These are phyloP conservation scores for Gerris buenoi DNA, from an alignment of 1,140 invertebrate species.

Conservation along the genomic window DNA sequence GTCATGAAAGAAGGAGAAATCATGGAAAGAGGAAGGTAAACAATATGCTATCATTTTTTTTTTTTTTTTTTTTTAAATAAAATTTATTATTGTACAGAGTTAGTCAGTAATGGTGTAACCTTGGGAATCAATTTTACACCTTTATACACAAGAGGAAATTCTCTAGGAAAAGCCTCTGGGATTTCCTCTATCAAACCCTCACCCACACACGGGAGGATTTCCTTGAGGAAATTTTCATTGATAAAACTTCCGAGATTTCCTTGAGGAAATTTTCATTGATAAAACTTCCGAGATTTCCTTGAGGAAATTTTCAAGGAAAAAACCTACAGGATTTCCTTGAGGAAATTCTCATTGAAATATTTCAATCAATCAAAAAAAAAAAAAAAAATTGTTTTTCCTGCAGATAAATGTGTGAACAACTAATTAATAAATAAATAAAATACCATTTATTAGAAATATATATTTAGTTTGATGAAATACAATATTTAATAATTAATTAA, in stretches of 20 bases:
- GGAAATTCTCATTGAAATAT: background rate
- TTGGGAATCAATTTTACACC: background rate
- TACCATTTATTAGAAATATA: no score
- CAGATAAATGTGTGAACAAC: no score
- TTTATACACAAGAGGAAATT: background rate
- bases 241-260: background rate
- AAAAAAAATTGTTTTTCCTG: no score
- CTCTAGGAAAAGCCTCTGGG: background rate
- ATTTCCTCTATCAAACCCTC: no score
- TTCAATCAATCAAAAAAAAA: no score
- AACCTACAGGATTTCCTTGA: background rate
- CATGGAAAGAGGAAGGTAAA: conserved; percentile 73
- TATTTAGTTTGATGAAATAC: no score
- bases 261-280: background rate
- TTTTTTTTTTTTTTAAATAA: background rate
- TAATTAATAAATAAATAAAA: no score
- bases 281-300: background rate
- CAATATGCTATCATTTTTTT: conserved; percentile 13
- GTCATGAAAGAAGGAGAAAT: conserved; percentile 80
- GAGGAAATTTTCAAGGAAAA: background rate
- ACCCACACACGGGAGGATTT: no score
- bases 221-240: no score
- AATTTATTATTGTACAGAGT: background rate
- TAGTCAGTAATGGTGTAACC: background rate
- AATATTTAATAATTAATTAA: no score